Evolutionary conservation across 1,140 invertebrate species (phyloP).

Genomic region (Rhopalosiphum padi): DNA sequence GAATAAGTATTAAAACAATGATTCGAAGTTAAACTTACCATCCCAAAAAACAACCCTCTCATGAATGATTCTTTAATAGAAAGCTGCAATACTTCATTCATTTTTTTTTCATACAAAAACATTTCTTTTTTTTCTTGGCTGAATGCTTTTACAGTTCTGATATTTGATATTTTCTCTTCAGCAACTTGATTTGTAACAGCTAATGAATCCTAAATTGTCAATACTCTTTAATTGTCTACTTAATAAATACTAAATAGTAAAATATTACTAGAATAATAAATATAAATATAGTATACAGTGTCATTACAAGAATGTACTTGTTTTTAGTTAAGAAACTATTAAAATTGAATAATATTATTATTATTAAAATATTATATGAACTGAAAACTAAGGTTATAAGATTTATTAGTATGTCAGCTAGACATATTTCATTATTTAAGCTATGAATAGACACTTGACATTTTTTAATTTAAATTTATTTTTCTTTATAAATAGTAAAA

Average conservation of each 20-base stretch:
- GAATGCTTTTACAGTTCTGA: constrained; percentile 93
- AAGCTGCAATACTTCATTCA: constrained; percentile 78
- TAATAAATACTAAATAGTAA: not conserved
- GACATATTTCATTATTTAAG: too few relatives aligned
- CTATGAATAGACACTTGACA: too few relatives aligned
- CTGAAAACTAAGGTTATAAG: not conserved
- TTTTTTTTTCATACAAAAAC: constrained; percentile 72
- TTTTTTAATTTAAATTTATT: too few relatives aligned
- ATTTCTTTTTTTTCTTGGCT: constrained; percentile 85
- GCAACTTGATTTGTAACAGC: constrained; percentile 85
- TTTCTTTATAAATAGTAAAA: too few relatives aligned
- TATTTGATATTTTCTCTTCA: constrained; percentile 92
- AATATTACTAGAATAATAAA: not conserved
- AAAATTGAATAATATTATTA: not conserved
- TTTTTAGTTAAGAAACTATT: not conserved
- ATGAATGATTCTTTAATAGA: constrained; percentile 88
- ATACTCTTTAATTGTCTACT: constrained; percentile 45
- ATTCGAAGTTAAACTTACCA: constrained; percentile 68
- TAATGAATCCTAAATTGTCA: constrained; percentile 75
- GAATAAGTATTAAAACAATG: not conserved
- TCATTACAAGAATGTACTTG: not conserved
- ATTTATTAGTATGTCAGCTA: too few relatives aligned
- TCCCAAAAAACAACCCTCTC: constrained; percentile 88
- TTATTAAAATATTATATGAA: not conserved
- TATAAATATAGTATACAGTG: not conserved